phyloP scores from a whole-genome alignment of 2,797 vertebrate genomes.

The Liparis tanakae region DNA sequence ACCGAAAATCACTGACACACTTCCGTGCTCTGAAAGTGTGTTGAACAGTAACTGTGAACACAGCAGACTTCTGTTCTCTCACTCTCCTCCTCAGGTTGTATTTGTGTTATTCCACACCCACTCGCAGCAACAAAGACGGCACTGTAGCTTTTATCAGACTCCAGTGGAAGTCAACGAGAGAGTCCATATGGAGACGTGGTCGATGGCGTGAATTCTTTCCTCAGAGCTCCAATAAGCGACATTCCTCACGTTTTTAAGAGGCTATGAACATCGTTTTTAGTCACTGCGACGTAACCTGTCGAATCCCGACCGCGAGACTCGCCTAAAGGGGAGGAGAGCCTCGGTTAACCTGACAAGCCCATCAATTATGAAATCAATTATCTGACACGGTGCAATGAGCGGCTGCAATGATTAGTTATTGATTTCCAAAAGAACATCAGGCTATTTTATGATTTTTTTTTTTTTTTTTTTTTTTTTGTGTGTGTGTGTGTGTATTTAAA shows the following conservation, averaged over 20 bases:
- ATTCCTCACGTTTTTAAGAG: background rate
- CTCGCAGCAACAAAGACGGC: constrained; percentile 37
- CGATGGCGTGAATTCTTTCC: background rate
- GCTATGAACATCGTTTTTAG: background rate
- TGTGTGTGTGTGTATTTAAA: no score
- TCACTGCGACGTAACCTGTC: background rate
- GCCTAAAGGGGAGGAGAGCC: background rate
- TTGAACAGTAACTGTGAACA: constrained; percentile 23
- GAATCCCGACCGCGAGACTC: background rate
- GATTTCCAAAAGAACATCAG: background rate
- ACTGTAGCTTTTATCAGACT: constrained; percentile 42
- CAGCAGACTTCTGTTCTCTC: constrained; percentile 12
- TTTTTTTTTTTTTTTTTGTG: no score
- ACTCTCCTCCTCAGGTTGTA: constrained; percentile 29
- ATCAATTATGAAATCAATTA: background rate
- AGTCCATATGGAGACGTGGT: background rate
- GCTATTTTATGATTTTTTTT: background rate
- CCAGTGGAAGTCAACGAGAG: background rate
- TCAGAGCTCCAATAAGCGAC: background rate
- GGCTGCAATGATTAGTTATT: background rate
- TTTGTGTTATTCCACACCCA: constrained; percentile 29
- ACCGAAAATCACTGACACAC: background rate
- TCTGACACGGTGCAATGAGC: background rate
- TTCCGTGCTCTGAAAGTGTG: background rate
- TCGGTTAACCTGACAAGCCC: background rate